Base-by-base conservation (phyloP, 2,797 vertebrate genomes). In the Takifugu rubripes region DNA sequence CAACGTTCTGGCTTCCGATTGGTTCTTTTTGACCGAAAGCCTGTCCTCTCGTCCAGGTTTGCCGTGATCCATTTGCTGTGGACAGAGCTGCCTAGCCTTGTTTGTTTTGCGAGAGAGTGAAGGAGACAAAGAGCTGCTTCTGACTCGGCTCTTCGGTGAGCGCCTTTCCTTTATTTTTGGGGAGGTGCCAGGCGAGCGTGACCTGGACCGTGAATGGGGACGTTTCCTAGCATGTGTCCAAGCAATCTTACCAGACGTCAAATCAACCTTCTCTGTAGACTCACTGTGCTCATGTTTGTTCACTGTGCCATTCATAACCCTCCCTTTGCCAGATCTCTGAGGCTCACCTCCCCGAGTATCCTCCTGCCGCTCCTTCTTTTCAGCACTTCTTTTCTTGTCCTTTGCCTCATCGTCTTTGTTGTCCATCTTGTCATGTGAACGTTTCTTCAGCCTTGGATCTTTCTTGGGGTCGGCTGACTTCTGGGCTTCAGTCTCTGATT, bases 131-230 rank as follows among this genome's bases (percentile, higher is more conserved):
- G 95, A 98, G 61, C 86, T 87, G 80, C 96, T 97, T 60, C 94
- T 84, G 8, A 92, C 81, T 64, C 93, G 71, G 77, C 92, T 87
- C 83, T 98, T 99, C 6, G 95, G 94, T 0, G 97, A 96, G 0
- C 95, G 83, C 15, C 96, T 87, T 9, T 97, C 96, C 80, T 96
- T 94, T 74, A 94, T 92, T 84, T 97, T 99, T 0, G 94, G 94
- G 56, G 94, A 97, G 79, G 89, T 71, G 2, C 90, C 84, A 0
- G 93, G 92, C 5, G 95, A 96, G 6, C 94, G 93, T 0, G 96
- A 96, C 21, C 94, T 89, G 0, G 96, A 96, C 1, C 93, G 87
- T 0, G 96, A 99, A 25, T 94, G 91, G 1, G 96, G 95, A 14
- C 96, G 90, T 74, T 97, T 97, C 40, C 95, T 91, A 54, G 82